These are phyloP conservation scores for Anoplius nigerrimus DNA, from an alignment of 2,888 invertebrate genomes.

Conservation along the genomic window DNA sequence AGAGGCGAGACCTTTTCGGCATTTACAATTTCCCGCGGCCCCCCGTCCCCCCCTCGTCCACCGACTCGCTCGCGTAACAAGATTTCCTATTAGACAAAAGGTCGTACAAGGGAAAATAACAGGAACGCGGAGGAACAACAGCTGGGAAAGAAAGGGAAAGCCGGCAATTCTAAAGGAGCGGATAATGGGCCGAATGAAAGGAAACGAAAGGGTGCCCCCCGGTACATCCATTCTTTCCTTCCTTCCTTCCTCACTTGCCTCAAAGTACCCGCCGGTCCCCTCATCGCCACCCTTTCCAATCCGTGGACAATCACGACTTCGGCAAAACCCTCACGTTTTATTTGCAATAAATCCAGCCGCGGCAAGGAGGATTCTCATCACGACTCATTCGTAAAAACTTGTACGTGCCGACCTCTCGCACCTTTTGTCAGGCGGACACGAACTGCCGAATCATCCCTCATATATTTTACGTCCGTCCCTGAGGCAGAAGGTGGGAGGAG, in stretches of 20 bases:
- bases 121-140: background rate
- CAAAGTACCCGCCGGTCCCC: constrained; percentile 1
- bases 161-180: background rate
- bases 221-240: constrained; percentile 24
- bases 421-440: no score
- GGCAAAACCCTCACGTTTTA: constrained; percentile 35
- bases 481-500: no score
- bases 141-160: background rate
- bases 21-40: constrained; percentile 1
- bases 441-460: no score
- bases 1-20: background rate
- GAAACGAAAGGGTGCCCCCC: constrained; percentile 24
- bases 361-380: constrained; percentile 33
- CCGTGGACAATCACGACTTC: constrained; percentile 30
- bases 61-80: background rate
- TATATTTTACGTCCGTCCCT: no score
- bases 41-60: no score
- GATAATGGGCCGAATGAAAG: constrained; percentile 15
- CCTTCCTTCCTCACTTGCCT: constrained; percentile 12
- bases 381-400: constrained; percentile 26
- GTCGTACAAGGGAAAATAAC: background rate
- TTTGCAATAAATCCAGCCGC: constrained; percentile 37
- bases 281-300: constrained; percentile 6
- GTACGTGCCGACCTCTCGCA: no score
- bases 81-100: constrained; percentile 3